These are phyloP conservation scores for Gymnorhina tibicen DNA, from an alignment of 2,113 vertebrate species.

Conservation along the genomic window DNA sequence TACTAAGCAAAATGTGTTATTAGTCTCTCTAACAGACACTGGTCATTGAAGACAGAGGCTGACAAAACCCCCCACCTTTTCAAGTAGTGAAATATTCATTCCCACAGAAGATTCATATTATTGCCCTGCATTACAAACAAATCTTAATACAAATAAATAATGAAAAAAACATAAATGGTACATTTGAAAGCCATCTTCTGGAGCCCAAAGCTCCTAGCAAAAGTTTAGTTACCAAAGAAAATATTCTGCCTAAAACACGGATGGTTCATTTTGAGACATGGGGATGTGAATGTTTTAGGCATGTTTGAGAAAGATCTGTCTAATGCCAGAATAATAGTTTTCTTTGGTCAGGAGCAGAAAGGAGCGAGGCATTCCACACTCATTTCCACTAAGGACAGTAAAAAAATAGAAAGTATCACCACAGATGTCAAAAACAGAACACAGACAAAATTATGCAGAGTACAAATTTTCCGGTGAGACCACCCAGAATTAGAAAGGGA, in stretches of 20 bases:
- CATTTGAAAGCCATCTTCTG: not conserved
- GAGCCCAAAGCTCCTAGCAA: not conserved
- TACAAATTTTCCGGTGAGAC: not conserved
- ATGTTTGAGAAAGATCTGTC: not conserved
- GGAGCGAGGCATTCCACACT: not conserved
- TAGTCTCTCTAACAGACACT: not conserved
- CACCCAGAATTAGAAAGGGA: not conserved
- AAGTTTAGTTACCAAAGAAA: not conserved
- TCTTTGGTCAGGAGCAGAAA: not conserved
- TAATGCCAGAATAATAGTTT: not conserved
- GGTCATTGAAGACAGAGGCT: not conserved
- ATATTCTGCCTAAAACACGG: not conserved
- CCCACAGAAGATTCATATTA: not conserved
- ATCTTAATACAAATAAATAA: not conserved
- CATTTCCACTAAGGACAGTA: not conserved
- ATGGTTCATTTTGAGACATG: not conserved
- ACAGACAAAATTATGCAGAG: not conserved
- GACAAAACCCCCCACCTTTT: not conserved
- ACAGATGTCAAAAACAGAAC: not conserved
- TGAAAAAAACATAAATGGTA: not conserved
- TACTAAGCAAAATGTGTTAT: not conserved
- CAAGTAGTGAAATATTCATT: not conserved
- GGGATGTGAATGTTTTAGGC: not conserved
- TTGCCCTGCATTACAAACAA: not conserved
- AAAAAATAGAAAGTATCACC: not conserved